Base-by-base conservation (phyloP, 1,140 invertebrate species). In the Atta texana region DNA sequence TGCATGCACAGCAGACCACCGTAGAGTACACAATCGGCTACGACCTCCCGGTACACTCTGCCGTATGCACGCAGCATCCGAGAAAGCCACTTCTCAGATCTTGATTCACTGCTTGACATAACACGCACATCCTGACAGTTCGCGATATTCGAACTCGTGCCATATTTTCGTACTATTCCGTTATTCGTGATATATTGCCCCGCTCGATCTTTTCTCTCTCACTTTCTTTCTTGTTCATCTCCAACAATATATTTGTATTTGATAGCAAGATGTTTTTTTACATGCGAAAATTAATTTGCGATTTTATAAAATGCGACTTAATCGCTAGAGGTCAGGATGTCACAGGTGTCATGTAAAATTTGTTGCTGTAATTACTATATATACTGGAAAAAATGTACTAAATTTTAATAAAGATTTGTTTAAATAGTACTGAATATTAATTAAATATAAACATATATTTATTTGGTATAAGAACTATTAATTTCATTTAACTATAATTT, bases 21-120 rank as follows among this genome's bases (percentile, higher is more conserved):
- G 64, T 55, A 10, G 18, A 18, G 76, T 72, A 90, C 85, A 89
- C 85, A 89, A 90, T 89, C 64, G 74, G 57, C 88, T 87, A 14
- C 77, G 88, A 90, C 85, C 88, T 89, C 68, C 82, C 75, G 21
- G 12, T 24, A 53, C 24, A 72, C 24, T n/a, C 87, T 31, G 55
- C 21, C n/a, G 31, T 16, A 44, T 18, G 34, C 57, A 39, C 24
- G 76, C 64, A 74, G 18, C 55, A 55, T 87, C 77, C 85, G 74
- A 74, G 85, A 81, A 51, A 85, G 59, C 84, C 85, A 53, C n/a
- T 71, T 64, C 59, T 44, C 84, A 39, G 69, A 85, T 75, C 74
- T 90, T 89, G 88, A 89, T 89, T 88, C 88, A 90, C 69, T 72
- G 76, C 85, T 63, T 69, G 63, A 55, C 71, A 66, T 89, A 90